phyloP scores from a whole-genome alignment of 2,113 vertebrate genomes.

The Corydoras sp. region DNA sequence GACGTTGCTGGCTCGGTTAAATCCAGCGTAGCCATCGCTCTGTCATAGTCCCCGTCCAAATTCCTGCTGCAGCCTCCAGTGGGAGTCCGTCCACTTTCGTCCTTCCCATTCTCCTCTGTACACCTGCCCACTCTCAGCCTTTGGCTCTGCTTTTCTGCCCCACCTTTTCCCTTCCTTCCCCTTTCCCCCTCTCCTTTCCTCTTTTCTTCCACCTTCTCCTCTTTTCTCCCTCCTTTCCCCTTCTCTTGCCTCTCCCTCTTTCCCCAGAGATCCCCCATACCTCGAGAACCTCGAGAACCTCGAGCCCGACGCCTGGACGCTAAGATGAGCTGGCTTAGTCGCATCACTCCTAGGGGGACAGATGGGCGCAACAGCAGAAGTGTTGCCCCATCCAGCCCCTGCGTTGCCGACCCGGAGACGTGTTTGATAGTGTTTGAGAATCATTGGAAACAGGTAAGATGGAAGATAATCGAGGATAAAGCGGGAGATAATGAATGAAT shows the following conservation, averaged over 20 bases:
- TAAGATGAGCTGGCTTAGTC: slow-evolving; percentile 94
- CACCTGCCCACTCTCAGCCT: slow-evolving; percentile 11
- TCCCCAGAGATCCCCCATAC: slow-evolving; percentile 8
- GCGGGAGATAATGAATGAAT: no score
- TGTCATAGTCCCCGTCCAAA: background rate
- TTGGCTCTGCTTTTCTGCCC: slow-evolving; percentile 11
- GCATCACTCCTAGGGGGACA: slow-evolving; percentile 75
- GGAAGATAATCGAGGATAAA: no score
- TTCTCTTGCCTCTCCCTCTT: background rate
- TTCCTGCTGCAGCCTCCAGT: slow-evolving; percentile 23
- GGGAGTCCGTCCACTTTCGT: slow-evolving; percentile 9
- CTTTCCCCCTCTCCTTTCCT: background rate
- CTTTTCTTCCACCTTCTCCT: slow-evolving; percentile 6
- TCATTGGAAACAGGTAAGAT: slow-evolving; percentile 89
- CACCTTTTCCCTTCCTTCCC: background rate
- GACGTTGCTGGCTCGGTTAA: slow-evolving; percentile 55
- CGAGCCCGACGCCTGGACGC: slow-evolving; percentile 37
- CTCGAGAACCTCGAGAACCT: slow-evolving; percentile 16
- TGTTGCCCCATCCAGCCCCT: slow-evolving; percentile 68
- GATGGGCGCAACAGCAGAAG: slow-evolving; percentile 69
- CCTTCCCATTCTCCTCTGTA: slow-evolving; percentile 6
- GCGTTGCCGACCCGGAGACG: slow-evolving; percentile 88
- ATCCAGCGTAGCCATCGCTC: slow-evolving; percentile 17
- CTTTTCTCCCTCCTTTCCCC: background rate
- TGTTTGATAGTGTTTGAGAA: slow-evolving; percentile 97